These are phyloP conservation scores for Aeoliscus strigatus DNA, from an alignment of 2,797 vertebrate species.

Conservation along the genomic window DNA sequence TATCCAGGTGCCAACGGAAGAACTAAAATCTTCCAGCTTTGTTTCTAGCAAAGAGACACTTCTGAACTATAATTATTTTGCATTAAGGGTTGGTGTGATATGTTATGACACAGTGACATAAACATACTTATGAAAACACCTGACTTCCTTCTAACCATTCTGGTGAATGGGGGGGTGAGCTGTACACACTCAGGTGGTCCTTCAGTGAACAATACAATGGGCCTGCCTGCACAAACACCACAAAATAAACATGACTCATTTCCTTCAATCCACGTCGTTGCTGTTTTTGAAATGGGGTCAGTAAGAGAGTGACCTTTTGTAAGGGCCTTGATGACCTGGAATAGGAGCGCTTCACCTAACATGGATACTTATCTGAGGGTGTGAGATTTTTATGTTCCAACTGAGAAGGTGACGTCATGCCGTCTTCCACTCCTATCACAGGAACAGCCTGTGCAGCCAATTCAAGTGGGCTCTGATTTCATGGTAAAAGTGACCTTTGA, in stretches of 20 bases:
- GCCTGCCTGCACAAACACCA: slow-evolving; percentile 49
- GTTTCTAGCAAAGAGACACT: slow-evolving; percentile 16
- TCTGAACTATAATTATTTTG: slow-evolving; percentile 21
- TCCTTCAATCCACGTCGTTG: slow-evolving; percentile 58
- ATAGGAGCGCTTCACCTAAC: slow-evolving; percentile 18
- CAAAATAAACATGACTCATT: slow-evolving; percentile 59
- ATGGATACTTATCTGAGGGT: slow-evolving; percentile 22
- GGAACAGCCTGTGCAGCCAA: neutral
- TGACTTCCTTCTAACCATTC: slow-evolving; percentile 21
- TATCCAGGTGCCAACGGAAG: slow-evolving; percentile 32
- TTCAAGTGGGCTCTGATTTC: neutral
- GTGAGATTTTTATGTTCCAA: slow-evolving; percentile 6
- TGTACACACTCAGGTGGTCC: slow-evolving; percentile 46
- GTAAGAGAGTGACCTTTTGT: slow-evolving; percentile 9
- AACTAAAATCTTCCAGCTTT: slow-evolving; percentile 33
- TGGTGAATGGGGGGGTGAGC: slow-evolving; percentile 16
- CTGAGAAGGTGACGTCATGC: slow-evolving; percentile 2
- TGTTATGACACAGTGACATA: slow-evolving; percentile 19
- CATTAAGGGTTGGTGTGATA: slow-evolving; percentile 20
- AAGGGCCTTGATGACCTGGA: slow-evolving; percentile 9
- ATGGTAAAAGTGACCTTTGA: neutral
- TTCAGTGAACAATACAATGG: slow-evolving; percentile 50
- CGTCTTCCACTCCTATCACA: slow-evolving; percentile 3
- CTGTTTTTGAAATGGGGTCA: slow-evolving; percentile 31
- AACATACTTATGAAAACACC: slow-evolving; percentile 43